Evolutionary conservation across 2,888 invertebrate species (phyloP).

Genomic region (Ecliptopera silaceata): DNA sequence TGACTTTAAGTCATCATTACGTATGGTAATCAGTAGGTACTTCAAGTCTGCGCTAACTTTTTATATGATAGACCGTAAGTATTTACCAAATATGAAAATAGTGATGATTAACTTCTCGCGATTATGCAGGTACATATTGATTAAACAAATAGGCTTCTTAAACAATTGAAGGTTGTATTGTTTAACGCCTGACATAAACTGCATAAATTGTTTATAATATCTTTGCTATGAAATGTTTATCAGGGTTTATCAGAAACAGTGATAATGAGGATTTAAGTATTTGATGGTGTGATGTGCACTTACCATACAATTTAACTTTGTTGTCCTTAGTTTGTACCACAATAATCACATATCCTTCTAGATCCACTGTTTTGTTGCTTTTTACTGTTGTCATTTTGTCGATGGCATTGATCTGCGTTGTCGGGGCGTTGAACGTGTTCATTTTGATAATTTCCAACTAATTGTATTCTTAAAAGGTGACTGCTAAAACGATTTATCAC

Average conservation of each 20-base stretch:
- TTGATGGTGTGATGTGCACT: constrained; percentile 40
- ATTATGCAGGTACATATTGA: too few relatives aligned
- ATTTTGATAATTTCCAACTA: constrained; percentile 52
- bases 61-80: too few relatives aligned
- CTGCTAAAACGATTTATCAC: constrained; percentile 26
- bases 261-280: background rate
- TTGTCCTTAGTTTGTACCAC: constrained; percentile 97
- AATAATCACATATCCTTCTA: constrained; percentile 97
- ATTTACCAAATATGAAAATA: too few relatives aligned
- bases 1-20: too few relatives aligned
- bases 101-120: too few relatives aligned
- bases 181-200: background rate
- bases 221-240: constrained; percentile 18
- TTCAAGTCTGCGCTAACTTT: too few relatives aligned
- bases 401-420: constrained; percentile 75
- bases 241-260: constrained; percentile 20
- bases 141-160: too few relatives aligned
- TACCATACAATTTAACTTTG: constrained; percentile 96
- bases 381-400: constrained; percentile 80
- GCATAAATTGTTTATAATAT: background rate
- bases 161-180: too few relatives aligned
- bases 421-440: constrained; percentile 78
- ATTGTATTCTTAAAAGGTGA: constrained; percentile 35
- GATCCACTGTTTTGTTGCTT: constrained; percentile 87
- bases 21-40: too few relatives aligned